Evolutionary conservation across 92 coral and sea anemone species (phyloP), one percentile per base, ranked within the genome.

Genomic region (Galaxea fascicularis): DNA sequence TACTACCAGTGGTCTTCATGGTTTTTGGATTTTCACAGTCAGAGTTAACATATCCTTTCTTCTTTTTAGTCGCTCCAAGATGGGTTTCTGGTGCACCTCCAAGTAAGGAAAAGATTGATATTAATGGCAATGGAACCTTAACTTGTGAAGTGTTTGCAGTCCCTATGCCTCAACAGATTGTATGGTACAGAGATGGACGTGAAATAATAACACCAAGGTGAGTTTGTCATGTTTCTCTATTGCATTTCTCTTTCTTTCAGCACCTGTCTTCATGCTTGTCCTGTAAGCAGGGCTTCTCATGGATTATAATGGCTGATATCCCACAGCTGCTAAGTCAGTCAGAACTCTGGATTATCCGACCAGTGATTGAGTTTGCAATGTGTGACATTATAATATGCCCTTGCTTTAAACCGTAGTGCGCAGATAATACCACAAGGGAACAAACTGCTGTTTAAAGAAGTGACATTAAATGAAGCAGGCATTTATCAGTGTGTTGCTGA

Each of bases 401-500:
- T 30, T 39, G 52, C 45, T 72, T 8, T 59, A 25, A 59, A 47
- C 60, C 16, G 15, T 79, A 89, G 90, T 1, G 9, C 35, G 5
- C 59, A 71, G 13, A 39, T 80, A 26, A 71, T 2, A 22, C 20
- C 57, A 1, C 44, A 65, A 4, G 74, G 77, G 15, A 87, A 82
- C 12, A 65, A 22, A 20, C 54, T 96, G 51, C 20, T 17, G 8
- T 86, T 96, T 46, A 39, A 65, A 46, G 82, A 71, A 1, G 65
- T 85, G 10, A n/a, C 29, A 39, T 14, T 64, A 25, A 14, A 57
- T 21, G 69, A 92, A 24, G 78, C 58, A 27, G 98, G 91, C 2
- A 66, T 92, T 68, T 96, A 92, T 67, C 92, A 96, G 66, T 94
- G 98, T 81, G 95, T 90, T 17, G 98, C 89, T 57, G 95, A 92